A percentile compares a stretch with the other conserved stretches of the same genome.
Conservation (phyloP, 2,888 invertebrate species). For the Acleris cristana region DNA sequence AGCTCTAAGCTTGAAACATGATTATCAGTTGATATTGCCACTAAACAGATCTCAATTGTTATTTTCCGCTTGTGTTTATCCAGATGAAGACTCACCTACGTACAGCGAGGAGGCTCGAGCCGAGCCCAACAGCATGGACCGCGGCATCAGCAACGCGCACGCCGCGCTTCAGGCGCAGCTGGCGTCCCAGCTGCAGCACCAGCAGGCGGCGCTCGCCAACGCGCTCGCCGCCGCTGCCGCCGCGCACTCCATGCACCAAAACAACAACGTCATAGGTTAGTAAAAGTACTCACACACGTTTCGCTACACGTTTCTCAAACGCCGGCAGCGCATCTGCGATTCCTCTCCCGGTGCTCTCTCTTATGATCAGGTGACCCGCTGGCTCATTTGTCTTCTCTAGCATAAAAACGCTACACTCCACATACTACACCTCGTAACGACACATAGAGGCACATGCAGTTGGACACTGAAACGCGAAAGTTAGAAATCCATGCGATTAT, state of each 20-base stretch:
- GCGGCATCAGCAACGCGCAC: constrained; percentile 52
- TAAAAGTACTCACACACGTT: neutral
- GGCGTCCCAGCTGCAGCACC: constrained; percentile 84
- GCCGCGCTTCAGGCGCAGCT: constrained; percentile 85
- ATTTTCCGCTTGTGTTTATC: constrained; percentile 19
- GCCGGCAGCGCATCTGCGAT: too few relatives aligned
- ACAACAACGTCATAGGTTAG: constrained; percentile 83
- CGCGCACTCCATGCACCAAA: constrained; percentile 85
- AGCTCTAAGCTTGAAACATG: too few relatives aligned
- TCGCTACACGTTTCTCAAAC: too few relatives aligned
- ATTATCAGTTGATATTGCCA: too few relatives aligned
- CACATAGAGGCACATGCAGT: too few relatives aligned
- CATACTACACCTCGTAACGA: too few relatives aligned
- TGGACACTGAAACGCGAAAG: too few relatives aligned
- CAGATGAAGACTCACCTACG: constrained; percentile 80
- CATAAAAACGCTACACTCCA: too few relatives aligned
- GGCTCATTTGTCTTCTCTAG: too few relatives aligned
- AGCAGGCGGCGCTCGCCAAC: constrained; percentile 82
- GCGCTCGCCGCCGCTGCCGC: constrained; percentile 84
- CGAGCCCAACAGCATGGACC: constrained; percentile 61
- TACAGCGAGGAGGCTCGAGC: constrained; percentile 79
- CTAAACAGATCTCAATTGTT: constrained; percentile 14
- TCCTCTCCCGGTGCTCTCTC: too few relatives aligned
- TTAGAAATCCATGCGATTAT: too few relatives aligned
- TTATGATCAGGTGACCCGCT: too few relatives aligned